Evolutionary conservation across 1,140 invertebrate genomes (phyloP), one percentile per base, ranked within the genome.

Genomic region (Lordiphosa mommai): DNA sequence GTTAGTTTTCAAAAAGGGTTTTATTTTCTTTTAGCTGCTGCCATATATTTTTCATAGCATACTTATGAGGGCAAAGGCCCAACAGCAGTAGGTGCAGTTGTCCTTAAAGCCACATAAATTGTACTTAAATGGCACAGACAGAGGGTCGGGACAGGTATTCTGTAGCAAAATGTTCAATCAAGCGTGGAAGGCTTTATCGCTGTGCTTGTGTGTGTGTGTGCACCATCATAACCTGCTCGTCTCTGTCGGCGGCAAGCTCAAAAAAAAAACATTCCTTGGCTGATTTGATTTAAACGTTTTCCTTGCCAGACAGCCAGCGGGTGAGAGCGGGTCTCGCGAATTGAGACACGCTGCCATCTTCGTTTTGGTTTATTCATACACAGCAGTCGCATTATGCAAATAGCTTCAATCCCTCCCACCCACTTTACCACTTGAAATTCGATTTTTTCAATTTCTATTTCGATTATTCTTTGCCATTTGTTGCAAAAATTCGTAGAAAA

Each of bases 281-380:
- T 80, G 76, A 80, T 80, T 80, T 80, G 76, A 80, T 80, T 80
- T 80, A 80, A 80, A 71, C 76, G 76, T 72, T 80, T 68, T 80
- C 56, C 61, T 58, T 59, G 60, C 61, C 16, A 16, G 3, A 6
- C 8, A 43, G 32, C 29, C 10, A 13, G 34, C n/a, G 17, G 50
- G 40, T 33, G 23, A 34, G 6, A 3, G 6, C 8, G 23, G 16
- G 16, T 7, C 0, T 16, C 68, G 37, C 38, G 58, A 23, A 51
- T 44, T 27, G 48, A 37, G 27, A 52, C 44, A 57, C 34, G 50
- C 33, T 51, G 72, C 23, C 48, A 69, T 59, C 46, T 50, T 60
- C 79, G 66, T 82, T 61, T 84, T 80, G 76, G 76, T 80, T 80
- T 80, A 80, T 80, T 80, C 76, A 80, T 80, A 71, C 76, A 80